Evolutionary conservation across 2,113 vertebrate species (phyloP), one percentile per base, ranked within the genome.

Genomic region (Halcyon senegalensis): DNA sequence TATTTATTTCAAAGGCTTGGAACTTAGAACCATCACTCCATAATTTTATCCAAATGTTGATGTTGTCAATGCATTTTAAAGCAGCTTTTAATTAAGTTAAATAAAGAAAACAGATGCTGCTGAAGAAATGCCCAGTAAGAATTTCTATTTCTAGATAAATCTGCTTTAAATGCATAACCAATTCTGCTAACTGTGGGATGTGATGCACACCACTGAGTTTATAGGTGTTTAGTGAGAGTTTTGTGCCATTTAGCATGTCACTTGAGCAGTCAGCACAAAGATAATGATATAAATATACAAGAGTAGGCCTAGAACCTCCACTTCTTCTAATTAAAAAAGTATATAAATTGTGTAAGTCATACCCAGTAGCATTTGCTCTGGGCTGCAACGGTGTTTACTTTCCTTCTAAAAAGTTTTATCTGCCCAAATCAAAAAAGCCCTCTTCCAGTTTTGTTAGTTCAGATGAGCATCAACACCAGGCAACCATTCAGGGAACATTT

Each of bases 61-160:
- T 89, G 66, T 72, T 7, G 0, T 92, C 82, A 93, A 21, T 78
- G 51, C 66, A 89, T 92, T 92, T 93, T 72, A 80, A 90, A 92
- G 89, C 68, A 46, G 72, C n/a, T 88, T 90, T 86, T 88, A 93
- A 94, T 87, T 78, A 86, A 72, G 84, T 89, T 84, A 92, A 94
- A 95, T 72, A 94, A 93, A 48, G 69, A 82, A 89, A 92, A 55
- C 60, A 90, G 69, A 84, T 91, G 86, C 53, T 89, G 80, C 43
- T 93, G 74, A 93, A 89, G 44, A 87, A 93, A 84, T 27, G 53
- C 48, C 56, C 74, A 82, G 39, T 66, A 92, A 93, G 62, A 87
- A 69, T 66, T 92, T 79, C 77, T 89, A 43, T 93, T 96, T 92
- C 53, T 75, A 87, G 73, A 72, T 66, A 89, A 87, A 87, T 50